phyloP scores from a whole-genome alignment of 92 coral and sea anemone species.

The Isaurus tuberculatus region DNA sequence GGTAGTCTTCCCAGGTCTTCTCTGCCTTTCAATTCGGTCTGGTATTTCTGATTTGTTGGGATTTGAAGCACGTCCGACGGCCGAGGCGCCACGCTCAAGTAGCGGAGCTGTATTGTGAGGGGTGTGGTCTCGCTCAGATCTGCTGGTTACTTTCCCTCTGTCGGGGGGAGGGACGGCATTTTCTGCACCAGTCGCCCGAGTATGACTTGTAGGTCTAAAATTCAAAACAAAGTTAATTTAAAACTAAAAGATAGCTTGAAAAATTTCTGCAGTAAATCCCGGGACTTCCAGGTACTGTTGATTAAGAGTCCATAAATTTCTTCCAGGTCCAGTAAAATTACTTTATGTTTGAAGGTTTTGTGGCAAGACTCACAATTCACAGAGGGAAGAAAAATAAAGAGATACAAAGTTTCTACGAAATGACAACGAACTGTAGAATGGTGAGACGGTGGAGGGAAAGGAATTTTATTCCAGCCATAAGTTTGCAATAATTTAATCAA shows the following conservation, averaged over 20 bases:
- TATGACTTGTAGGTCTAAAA: slow-evolving; percentile 5
- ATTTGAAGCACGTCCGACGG: slow-evolving; percentile 91
- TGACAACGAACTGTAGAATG: too few relatives aligned
- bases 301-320: background rate
- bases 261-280: background rate
- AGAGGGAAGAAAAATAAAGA: too few relatives aligned
- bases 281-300: background rate
- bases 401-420: too few relatives aligned
- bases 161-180: slow-evolving; percentile 45
- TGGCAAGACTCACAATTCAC: too few relatives aligned
- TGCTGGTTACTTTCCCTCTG: slow-evolving; percentile 59
- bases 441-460: too few relatives aligned
- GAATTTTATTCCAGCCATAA: too few relatives aligned
- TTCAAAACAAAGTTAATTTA: background rate
- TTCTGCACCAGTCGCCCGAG: slow-evolving; percentile 58
- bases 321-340: too few relatives aligned
- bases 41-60: slow-evolving; percentile 99
- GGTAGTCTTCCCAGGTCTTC: slow-evolving; percentile 65
- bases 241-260: background rate
- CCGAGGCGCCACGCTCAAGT: slow-evolving; percentile 73
- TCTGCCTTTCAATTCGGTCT: slow-evolving; percentile 77
- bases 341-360: too few relatives aligned
- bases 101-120: slow-evolving; percentile 62
- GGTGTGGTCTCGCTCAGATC: slow-evolving; percentile 70
- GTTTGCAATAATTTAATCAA: too few relatives aligned